Evolutionary conservation across 2,888 invertebrate genomes (phyloP).

Genomic region (Hanleya hanleyi): DNA sequence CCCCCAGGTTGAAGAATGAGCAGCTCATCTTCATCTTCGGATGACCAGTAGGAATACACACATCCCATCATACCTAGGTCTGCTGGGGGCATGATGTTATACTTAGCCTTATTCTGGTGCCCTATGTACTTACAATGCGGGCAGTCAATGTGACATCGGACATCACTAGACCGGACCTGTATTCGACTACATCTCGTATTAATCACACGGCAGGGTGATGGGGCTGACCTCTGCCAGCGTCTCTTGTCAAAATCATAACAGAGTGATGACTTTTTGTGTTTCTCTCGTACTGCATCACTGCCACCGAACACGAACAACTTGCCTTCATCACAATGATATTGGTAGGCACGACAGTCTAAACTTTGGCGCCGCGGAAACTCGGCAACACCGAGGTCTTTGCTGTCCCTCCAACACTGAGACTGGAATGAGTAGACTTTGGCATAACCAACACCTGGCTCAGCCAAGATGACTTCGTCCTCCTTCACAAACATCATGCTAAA

Average conservation of each 20-base stretch:
- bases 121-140: neutral
- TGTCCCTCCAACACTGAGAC: neutral
- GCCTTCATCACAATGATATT: neutral
- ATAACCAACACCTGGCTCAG: neutral
- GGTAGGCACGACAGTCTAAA: neutral
- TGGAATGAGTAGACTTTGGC: neutral
- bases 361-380: neutral
- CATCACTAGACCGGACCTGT: neutral
- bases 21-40: no score
- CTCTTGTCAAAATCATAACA: neutral
- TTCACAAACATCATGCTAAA: neutral
- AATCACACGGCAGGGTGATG: neutral
- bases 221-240: neutral
- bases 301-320: neutral
- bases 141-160: neutral
- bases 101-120: neutral
- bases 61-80: no score
- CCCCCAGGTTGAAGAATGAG: no score
- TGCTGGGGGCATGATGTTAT: neutral
- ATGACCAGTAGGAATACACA: no score
- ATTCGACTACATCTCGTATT: neutral
- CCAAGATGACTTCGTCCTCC: neutral
- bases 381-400: neutral
- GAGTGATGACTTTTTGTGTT: neutral
- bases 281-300: neutral